A percentile compares a stretch with the other conserved stretches of the same genome.
These are phyloP conservation scores for Diaprepes abbreviatus DNA, from an alignment of 2,888 invertebrate genomes.

Conservation along the genomic window DNA sequence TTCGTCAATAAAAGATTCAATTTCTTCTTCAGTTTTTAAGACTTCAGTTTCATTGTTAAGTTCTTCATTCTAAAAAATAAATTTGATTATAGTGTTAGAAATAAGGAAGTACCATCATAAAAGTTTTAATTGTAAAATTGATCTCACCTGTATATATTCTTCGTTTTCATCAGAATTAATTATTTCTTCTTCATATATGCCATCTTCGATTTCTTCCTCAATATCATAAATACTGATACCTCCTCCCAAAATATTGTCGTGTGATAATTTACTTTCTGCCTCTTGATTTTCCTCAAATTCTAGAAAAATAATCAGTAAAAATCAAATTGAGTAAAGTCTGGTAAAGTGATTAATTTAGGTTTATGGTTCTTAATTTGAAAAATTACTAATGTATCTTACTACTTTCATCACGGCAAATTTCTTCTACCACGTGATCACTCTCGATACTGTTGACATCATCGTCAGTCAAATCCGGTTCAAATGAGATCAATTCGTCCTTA, in stretches of 20 bases:
- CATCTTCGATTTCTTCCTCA: slow-evolving; percentile 57
- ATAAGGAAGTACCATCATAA: too few species aligned
- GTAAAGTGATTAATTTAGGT: too few species aligned
- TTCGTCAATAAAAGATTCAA: neutral
- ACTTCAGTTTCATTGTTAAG: neutral
- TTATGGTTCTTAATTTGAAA: too few species aligned
- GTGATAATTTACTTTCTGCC: slow-evolving; percentile 35
- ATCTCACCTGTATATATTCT: slow-evolving; percentile 26
- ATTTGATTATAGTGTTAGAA: too few species aligned
- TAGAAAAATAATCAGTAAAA: neutral
- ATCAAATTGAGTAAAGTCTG: too few species aligned
- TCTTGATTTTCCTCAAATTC: neutral
- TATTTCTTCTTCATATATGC: slow-evolving; percentile 53
- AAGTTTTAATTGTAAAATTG: too few species aligned
- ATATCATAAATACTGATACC: slow-evolving; percentile 58
- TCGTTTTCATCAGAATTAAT: slow-evolving; percentile 44
- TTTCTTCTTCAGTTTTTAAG: neutral
- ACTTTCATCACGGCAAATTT: slow-evolving; percentile 14
- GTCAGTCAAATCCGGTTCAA: slow-evolving; percentile 68
- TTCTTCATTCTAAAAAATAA: slow-evolving; percentile 8
- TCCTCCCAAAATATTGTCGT: slow-evolving; percentile 51
- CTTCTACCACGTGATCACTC: slow-evolving; percentile 60
- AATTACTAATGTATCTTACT: slow-evolving; percentile 1
- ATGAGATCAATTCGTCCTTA: slow-evolving; percentile 68
- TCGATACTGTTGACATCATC: slow-evolving; percentile 66